These are phyloP conservation scores for Stenchaetothrips biformis DNA, from an alignment of 2,888 invertebrate species.

Conservation along the genomic window DNA sequence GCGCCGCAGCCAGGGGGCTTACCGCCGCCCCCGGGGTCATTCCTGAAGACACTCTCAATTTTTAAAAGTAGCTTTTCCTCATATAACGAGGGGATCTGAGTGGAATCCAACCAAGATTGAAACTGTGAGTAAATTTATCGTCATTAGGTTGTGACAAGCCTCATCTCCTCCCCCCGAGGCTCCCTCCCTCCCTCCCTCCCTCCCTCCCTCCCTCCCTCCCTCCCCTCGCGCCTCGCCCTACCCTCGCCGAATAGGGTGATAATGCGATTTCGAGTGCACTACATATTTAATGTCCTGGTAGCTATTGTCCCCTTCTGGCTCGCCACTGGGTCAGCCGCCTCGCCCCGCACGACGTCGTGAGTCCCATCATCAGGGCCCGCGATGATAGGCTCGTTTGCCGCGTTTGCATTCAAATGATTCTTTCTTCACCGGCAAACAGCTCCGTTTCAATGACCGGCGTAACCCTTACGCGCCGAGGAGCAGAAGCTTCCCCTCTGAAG, in stretches of 20 bases:
- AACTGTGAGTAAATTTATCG: slow-evolving; percentile 25
- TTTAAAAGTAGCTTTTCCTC: slow-evolving; percentile 19
- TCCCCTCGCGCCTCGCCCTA: not conserved
- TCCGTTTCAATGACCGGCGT: too few species aligned
- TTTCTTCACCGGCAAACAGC: too few species aligned
- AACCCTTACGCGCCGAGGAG: too few species aligned
- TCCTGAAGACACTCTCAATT: slow-evolving; percentile 17
- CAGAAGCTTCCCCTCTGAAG: not conserved
- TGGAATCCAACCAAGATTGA: slow-evolving; percentile 23
- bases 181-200: not conserved
- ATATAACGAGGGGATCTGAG: slow-evolving; percentile 7
- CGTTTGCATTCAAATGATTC: too few species aligned
- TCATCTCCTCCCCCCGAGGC: not conserved
- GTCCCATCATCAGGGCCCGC: not conserved
- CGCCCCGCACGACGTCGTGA: not conserved
- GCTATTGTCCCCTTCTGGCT: not conserved
- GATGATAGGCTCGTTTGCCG: too few species aligned
- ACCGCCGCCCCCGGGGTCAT: slow-evolving; percentile 4
- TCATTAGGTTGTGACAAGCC: slow-evolving; percentile 18
- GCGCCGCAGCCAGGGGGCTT: not conserved
- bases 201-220: not conserved
- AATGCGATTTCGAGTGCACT: slow-evolving; percentile 12
- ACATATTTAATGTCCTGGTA: not conserved
- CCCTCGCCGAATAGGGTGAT: slow-evolving; percentile 17
- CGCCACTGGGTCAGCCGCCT: not conserved